Conservation (phyloP, 1,140 invertebrate species). For the Archivesica marissinica region DNA sequence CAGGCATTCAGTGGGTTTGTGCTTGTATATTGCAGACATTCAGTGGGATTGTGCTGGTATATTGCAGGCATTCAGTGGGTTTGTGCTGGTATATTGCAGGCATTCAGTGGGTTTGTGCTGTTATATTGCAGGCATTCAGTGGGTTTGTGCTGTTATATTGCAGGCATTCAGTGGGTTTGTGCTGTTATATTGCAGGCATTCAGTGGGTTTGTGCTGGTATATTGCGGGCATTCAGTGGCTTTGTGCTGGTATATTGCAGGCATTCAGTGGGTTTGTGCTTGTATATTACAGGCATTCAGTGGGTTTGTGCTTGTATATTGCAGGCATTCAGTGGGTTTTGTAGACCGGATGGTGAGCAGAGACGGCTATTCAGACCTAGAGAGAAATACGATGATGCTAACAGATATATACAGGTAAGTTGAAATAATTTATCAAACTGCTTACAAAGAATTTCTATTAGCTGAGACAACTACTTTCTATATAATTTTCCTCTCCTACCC, state of each 20-base stretch:
- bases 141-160: neutral
- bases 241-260: too few relatives aligned
- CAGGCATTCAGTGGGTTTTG: constrained; percentile 44
- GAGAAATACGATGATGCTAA: constrained; percentile 52
- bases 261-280: neutral
- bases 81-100: too few relatives aligned
- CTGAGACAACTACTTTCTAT: too few relatives aligned
- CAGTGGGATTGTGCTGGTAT: too few relatives aligned
- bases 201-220: neutral
- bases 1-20: too few relatives aligned
- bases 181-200: neutral
- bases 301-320: neutral
- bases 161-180: neutral
- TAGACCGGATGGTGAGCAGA: neutral
- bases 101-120: too few relatives aligned
- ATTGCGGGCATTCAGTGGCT: neutral
- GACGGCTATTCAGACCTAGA: constrained; percentile 15
- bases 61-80: too few relatives aligned
- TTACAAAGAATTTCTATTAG: too few relatives aligned
- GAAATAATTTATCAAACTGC: too few relatives aligned
- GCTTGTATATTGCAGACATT: too few relatives aligned
- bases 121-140: too few relatives aligned
- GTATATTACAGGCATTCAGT: constrained; percentile 21
- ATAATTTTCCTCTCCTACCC: too few relatives aligned
- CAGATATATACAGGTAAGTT: constrained; percentile 57